phyloP scores from a whole-genome alignment of 2,113 vertebrate species.

The Numida meleagris region DNA sequence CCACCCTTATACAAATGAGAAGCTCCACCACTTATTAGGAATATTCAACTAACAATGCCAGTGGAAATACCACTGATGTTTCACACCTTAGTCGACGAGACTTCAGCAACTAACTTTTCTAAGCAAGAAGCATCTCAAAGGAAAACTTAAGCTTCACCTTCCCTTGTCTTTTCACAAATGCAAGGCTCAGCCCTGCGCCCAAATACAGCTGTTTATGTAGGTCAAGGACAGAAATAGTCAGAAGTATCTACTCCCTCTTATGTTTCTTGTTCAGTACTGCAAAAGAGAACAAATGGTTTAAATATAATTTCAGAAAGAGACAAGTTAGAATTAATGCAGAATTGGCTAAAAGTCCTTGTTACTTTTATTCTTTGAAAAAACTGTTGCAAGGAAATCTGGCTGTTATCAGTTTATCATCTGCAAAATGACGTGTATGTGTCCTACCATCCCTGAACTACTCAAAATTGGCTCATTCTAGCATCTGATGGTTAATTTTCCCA shows the following conservation, averaged over 20 bases:
- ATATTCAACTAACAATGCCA: conserved; percentile 12
- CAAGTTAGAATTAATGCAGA: background rate
- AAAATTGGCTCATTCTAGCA: background rate
- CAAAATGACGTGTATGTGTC: background rate
- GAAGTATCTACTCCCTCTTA: background rate
- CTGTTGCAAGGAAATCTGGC: background rate
- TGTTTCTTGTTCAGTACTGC: background rate
- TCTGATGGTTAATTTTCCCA: background rate
- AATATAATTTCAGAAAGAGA: background rate
- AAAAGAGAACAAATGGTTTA: background rate
- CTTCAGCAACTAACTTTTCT: conserved; percentile 1
- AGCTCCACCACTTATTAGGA: background rate
- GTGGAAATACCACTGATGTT: background rate
- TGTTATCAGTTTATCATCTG: background rate
- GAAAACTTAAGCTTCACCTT: background rate
- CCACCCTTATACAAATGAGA: background rate
- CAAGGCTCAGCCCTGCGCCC: background rate
- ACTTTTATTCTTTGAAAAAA: background rate
- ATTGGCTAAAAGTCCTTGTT: background rate
- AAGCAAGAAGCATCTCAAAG: background rate
- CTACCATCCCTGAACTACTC: background rate
- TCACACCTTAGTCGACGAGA: background rate
- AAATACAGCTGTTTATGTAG: conserved; percentile 6
- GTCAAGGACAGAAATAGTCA: background rate
- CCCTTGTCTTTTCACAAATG: background rate